These are phyloP conservation scores for Unio delphinus DNA, from an alignment of 2,888 invertebrate genomes.

Conservation along the genomic window DNA sequence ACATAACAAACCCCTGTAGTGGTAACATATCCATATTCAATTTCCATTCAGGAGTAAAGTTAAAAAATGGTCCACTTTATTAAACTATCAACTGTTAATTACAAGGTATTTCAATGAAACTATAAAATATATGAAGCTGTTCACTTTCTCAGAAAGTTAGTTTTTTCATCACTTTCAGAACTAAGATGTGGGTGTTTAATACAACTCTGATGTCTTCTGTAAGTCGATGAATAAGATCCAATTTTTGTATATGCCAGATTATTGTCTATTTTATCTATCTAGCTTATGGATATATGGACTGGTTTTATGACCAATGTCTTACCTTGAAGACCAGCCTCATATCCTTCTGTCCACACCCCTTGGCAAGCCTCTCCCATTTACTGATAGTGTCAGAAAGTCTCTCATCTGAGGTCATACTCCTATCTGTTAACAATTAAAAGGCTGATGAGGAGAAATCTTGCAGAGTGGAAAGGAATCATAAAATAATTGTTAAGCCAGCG, in stretches of 20 bases:
- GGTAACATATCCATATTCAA: too few relatives aligned
- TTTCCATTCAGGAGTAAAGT: too few relatives aligned
- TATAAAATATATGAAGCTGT: background rate
- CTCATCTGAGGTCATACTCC: constrained; percentile 85
- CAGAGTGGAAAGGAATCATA: background rate
- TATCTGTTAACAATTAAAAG: constrained; percentile 74
- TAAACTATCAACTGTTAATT: too few relatives aligned
- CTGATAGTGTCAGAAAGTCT: constrained; percentile 95
- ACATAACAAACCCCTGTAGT: too few relatives aligned
- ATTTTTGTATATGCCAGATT: too few relatives aligned
- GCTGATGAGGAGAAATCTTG: background rate
- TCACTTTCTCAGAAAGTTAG: background rate
- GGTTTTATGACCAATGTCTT: background rate
- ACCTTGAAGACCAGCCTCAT: constrained; percentile 62
- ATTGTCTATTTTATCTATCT: too few relatives aligned
- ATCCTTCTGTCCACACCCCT: constrained; percentile 51
- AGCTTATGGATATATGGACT: too few relatives aligned
- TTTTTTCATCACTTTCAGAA: background rate
- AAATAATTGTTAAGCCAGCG: background rate
- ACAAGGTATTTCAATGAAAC: too few relatives aligned
- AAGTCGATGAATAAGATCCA: background rate
- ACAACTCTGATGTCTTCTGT: background rate
- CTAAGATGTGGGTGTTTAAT: background rate
- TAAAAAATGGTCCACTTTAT: too few relatives aligned
- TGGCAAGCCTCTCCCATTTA: constrained; percentile 85